Conservation (phyloP, 2,797 vertebrate species). For the Alauda arvensis region DNA sequence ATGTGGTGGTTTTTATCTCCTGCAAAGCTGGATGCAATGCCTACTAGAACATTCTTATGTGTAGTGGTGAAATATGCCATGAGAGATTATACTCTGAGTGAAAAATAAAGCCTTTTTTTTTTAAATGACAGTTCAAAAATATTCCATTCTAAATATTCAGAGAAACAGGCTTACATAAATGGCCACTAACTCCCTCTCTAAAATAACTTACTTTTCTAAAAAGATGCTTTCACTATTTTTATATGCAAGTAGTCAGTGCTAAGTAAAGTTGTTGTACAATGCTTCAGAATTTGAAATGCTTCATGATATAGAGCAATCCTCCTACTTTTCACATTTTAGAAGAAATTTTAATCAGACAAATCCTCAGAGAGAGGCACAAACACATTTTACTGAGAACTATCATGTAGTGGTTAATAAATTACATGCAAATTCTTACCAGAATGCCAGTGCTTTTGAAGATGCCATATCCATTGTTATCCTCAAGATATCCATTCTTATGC, state of each 20-base stretch:
- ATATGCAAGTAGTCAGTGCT: slow-evolving; percentile 8
- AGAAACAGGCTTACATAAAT: slow-evolving; percentile 12
- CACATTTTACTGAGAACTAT: not conserved
- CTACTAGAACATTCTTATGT: not conserved
- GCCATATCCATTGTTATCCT: not conserved
- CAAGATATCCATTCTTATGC: not conserved
- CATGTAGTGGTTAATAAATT: not conserved
- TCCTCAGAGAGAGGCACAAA: not conserved
- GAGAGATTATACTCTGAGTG: not conserved
- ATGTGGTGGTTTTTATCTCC: not conserved
- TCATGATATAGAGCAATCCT: not conserved
- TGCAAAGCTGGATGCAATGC: not conserved
- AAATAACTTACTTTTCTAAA: slow-evolving; percentile 7
- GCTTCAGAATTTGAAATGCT: slow-evolving; percentile 19
- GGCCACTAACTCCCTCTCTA: not conserved
- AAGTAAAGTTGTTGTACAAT: not conserved
- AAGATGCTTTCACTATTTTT: not conserved
- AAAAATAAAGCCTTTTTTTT: not conserved
- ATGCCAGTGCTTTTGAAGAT: not conserved
- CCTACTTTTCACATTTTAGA: not conserved
- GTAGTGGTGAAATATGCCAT: not conserved
- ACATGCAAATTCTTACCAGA: slow-evolving; percentile 35
- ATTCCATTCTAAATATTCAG: slow-evolving; percentile 12
- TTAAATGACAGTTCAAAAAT: not conserved
- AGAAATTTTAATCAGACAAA: not conserved